A percentile compares a stretch with the other conserved stretches of the same genome.
phyloP scores from a whole-genome alignment of 2,797 vertebrate genomes.

The Serranus cabrilla region DNA sequence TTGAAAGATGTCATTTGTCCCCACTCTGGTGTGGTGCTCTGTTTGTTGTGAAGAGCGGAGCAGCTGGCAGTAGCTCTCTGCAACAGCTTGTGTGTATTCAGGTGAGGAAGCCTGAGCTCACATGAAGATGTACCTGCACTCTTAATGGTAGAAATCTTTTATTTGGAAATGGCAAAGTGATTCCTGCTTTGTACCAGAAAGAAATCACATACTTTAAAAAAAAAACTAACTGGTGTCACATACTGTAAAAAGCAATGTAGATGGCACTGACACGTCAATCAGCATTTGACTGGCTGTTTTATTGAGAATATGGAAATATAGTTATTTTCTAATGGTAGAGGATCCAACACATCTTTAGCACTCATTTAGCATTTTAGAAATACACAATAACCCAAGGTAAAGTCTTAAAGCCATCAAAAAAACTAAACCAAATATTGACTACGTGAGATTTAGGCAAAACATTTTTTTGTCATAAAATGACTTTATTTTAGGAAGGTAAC shows the following conservation, averaged over 20 bases:
- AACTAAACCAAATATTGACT: too few relatives aligned
- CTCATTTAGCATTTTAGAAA: too few relatives aligned
- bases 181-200: background rate
- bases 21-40: background rate
- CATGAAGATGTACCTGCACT: slow-evolving; percentile 4
- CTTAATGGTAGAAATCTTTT: background rate
- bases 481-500: too few relatives aligned
- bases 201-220: background rate
- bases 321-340: too few relatives aligned
- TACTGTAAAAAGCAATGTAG: background rate
- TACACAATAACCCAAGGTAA: too few relatives aligned
- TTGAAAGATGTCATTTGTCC: background rate
- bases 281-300: background rate
- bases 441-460: too few relatives aligned
- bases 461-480: too few relatives aligned
- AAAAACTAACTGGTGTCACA: background rate
- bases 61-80: background rate
- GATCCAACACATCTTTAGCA: too few relatives aligned
- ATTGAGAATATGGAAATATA: too few relatives aligned
- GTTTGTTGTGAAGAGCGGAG: background rate
- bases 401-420: too few relatives aligned
- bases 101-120: slow-evolving; percentile 1
- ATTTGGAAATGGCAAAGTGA: background rate
- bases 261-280: background rate
- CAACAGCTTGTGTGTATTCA: background rate